Percentiles rank a stretch among this genome's conserved stretches.
phyloP scores from a whole-genome alignment of 2,888 invertebrate species.

The Syritta pipiens region DNA sequence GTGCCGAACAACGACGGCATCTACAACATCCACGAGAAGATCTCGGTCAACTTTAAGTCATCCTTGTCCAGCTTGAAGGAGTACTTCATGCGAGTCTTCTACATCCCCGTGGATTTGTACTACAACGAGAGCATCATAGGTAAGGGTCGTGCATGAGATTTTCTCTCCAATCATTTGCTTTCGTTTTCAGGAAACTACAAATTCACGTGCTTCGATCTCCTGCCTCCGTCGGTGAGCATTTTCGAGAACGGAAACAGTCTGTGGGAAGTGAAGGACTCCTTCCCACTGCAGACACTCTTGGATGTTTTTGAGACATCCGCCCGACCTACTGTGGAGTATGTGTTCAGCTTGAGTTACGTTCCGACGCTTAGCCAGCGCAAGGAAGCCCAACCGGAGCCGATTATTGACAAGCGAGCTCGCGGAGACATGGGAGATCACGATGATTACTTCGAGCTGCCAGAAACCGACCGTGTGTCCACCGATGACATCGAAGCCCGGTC shows the following conservation, averaged over 20 bases:
- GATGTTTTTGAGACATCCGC: conserved; percentile 21
- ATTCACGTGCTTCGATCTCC: conserved; percentile 15
- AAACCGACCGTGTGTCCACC: conserved; percentile 4
- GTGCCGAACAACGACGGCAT: conserved; percentile 73
- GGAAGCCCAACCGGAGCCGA: background rate
- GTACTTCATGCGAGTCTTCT: conserved; percentile 79
- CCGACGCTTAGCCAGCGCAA: conserved; percentile 70
- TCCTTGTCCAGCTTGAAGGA: conserved; percentile 78
- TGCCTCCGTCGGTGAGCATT: conserved; percentile 27
- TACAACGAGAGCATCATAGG: conserved; percentile 77
- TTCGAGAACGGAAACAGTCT: background rate
- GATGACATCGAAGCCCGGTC: background rate
- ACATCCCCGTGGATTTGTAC: conserved; percentile 79
- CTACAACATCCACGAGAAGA: conserved; percentile 79
- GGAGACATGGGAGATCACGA: conserved; percentile 53
- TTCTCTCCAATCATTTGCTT: background rate
- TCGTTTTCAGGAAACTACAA: conserved; percentile 32
- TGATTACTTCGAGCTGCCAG: conserved; percentile 46
- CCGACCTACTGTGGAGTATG: conserved; percentile 24
- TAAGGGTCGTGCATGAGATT: conserved; percentile 60
- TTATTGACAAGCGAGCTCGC: conserved; percentile 61
- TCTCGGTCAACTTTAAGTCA: conserved; percentile 79
- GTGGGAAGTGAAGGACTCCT: conserved; percentile 46
- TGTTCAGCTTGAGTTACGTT: conserved; percentile 61
- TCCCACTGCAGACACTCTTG: conserved; percentile 36